phyloP scores from a whole-genome alignment of 2,888 invertebrate species.

The Lithophane ornitopus region DNA sequence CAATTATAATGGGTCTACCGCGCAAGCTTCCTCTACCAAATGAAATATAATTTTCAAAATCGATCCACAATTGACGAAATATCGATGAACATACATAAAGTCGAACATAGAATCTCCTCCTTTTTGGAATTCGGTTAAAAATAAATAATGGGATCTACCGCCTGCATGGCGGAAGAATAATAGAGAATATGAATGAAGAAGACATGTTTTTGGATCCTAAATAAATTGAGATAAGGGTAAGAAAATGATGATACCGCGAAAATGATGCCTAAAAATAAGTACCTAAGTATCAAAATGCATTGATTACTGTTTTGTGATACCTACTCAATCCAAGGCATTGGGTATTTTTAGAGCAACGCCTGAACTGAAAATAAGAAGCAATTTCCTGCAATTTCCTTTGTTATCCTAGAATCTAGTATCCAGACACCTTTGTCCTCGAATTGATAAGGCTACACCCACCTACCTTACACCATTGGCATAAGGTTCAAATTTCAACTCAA shows the following conservation, averaged over 20 bases:
- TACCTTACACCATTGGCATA: constrained; percentile 48
- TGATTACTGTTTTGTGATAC: background rate
- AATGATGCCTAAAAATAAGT: background rate
- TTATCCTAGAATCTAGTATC: constrained; percentile 59
- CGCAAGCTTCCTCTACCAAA: too few relatives aligned
- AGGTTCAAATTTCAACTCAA: constrained; percentile 51
- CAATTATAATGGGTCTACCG: too few relatives aligned
- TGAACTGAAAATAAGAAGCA: background rate
- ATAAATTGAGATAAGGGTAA: background rate
- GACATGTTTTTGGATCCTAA: background rate
- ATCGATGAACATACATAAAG: too few relatives aligned
- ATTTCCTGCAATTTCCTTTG: constrained; percentile 49
- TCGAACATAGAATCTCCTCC: too few relatives aligned
- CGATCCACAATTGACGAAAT: too few relatives aligned
- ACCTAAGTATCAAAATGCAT: background rate
- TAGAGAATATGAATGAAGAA: background rate
- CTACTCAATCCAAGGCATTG: background rate
- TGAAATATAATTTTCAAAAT: too few relatives aligned
- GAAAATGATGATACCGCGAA: background rate
- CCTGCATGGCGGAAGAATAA: too few relatives aligned
- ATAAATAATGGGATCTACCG: too few relatives aligned
- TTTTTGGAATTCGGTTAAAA: too few relatives aligned
- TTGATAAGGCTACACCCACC: constrained; percentile 25
- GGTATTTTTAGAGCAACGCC: background rate
- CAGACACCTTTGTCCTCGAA: constrained; percentile 64